Conservation (phyloP, 1,140 invertebrate genomes). For the Caerostris extrusa region DNA sequence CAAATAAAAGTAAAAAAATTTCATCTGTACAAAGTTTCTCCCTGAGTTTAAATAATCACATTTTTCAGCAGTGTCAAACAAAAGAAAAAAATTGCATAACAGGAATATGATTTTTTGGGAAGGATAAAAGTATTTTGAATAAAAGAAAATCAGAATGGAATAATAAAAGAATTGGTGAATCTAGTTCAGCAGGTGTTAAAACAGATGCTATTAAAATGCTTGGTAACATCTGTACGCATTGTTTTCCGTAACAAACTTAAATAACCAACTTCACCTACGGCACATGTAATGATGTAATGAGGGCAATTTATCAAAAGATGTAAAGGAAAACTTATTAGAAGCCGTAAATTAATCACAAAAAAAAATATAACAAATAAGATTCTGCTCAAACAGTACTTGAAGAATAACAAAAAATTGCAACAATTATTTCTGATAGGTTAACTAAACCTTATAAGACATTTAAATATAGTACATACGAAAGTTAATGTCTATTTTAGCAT, state of each 20-base stretch:
- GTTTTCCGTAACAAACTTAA: background rate
- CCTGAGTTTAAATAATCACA: too few species aligned
- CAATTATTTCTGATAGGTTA: too few species aligned
- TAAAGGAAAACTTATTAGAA: too few species aligned
- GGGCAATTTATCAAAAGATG: background rate
- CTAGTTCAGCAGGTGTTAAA: conserved; percentile 28
- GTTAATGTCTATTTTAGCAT: background rate
- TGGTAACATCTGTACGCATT: background rate
- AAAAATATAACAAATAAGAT: too few species aligned
- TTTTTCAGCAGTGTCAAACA: too few species aligned
- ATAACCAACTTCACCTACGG: background rate
- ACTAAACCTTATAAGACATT: background rate
- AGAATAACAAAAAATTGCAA: too few species aligned
- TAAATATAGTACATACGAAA: background rate
- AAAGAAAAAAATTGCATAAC: background rate
- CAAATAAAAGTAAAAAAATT: too few species aligned
- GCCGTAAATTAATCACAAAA: too few species aligned
- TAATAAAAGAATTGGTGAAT: background rate
- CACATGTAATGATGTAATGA: conserved; percentile 27
- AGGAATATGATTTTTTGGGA: background rate
- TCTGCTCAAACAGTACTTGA: too few species aligned
- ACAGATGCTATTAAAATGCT: conserved; percentile 23
- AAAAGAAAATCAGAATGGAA: background rate
- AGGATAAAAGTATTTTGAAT: background rate
- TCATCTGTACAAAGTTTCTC: too few species aligned